These are phyloP conservation scores for Eristalinus aeneus DNA, from an alignment of 2,888 invertebrate species.

Conservation along the genomic window DNA sequence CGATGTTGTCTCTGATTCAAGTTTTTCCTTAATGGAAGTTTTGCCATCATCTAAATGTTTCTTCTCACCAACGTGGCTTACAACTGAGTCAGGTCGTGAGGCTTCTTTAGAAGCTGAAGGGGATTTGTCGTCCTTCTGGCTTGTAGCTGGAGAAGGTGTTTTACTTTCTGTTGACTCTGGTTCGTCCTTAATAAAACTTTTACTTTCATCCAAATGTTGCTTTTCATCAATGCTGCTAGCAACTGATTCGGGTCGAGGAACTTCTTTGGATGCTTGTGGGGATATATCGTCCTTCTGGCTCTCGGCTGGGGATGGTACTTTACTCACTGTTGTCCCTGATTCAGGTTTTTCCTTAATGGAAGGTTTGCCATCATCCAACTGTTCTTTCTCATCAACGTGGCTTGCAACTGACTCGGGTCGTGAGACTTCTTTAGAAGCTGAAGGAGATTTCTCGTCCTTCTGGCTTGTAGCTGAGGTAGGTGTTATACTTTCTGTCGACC, in stretches of 20 bases:
- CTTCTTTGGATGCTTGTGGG: background rate
- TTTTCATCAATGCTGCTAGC: background rate
- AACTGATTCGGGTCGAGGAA: background rate
- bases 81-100: background rate
- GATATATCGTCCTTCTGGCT: background rate
- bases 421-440: conserved; percentile 41
- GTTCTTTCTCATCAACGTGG: background rate
- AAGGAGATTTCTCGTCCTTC: conserved; percentile 55
- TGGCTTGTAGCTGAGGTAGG: conserved; percentile 8
- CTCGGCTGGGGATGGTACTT: background rate
- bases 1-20: too few relatives aligned
- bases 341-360: background rate
- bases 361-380: background rate
- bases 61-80: conserved; percentile 25
- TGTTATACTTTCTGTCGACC: background rate
- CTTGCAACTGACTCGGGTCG: conserved; percentile 1
- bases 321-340: background rate
- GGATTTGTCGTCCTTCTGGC: too few relatives aligned
- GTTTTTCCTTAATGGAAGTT: too few relatives aligned
- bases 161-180: background rate
- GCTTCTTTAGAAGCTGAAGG: too few relatives aligned
- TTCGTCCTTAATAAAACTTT: background rate
- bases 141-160: too few relatives aligned
- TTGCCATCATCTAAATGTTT: background rate
- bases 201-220: background rate